Percentiles rank a stretch among this genome's conserved stretches.
Evolutionary conservation across 2,113 vertebrate genomes (phyloP).

Genomic region (Phaethornis superciliosus): DNA sequence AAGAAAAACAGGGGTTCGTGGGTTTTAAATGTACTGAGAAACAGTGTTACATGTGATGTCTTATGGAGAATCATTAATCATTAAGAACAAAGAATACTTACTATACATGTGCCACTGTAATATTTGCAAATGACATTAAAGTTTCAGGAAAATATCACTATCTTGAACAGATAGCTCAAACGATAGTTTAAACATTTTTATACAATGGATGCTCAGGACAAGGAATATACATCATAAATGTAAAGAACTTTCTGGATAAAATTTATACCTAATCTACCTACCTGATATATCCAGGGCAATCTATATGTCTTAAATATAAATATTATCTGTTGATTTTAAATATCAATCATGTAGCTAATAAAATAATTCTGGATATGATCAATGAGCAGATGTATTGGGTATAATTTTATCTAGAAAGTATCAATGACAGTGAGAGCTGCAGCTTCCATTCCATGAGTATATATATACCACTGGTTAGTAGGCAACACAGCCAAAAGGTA

Average conservation of each 20-base stretch:
- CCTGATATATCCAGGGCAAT: not conserved
- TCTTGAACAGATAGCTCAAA: not conserved
- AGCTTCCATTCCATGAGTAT: not conserved
- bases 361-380: not conserved
- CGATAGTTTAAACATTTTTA: not conserved
- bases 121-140: not conserved
- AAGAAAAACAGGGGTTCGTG: not conserved
- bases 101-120: not conserved
- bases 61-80: not conserved
- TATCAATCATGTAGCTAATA: not conserved
- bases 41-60: not conserved
- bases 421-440: not conserved
- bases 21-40: not conserved
- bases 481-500: not conserved
- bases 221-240: not conserved
- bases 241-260: not conserved
- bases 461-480: not conserved
- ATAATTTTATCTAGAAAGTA: not conserved
- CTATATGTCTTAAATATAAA: not conserved
- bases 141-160: not conserved
- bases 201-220: not conserved
- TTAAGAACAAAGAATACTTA: not conserved
- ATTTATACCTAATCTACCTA: not conserved
- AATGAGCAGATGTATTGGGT: not conserved
- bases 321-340: not conserved